phyloP scores from a whole-genome alignment of 2,797 vertebrate genomes.

The Hemitrygon akajei region DNA sequence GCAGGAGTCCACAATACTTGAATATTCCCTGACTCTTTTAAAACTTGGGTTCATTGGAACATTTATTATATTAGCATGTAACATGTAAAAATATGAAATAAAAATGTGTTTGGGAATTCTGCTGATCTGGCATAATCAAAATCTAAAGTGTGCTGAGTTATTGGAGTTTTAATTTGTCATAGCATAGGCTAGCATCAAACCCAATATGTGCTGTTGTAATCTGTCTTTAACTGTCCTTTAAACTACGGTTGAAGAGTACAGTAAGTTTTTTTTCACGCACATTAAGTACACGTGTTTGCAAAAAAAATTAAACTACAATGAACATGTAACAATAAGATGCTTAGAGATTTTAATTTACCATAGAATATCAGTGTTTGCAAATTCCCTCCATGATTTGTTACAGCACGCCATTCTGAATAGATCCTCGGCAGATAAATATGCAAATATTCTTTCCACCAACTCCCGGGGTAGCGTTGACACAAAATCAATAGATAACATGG shows the following conservation, averaged over 20 bases:
- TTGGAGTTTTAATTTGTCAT: too few species aligned
- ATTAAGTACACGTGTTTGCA: neutral
- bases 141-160: too few species aligned
- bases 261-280: neutral
- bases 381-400: constrained; percentile 32
- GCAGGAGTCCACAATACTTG: too few species aligned
- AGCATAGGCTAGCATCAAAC: neutral
- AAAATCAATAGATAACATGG: constrained; percentile 32
- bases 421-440: constrained; percentile 19
- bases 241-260: neutral
- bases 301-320: neutral
- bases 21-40: too few species aligned
- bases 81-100: too few species aligned
- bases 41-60: too few species aligned
- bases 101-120: too few species aligned
- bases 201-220: neutral
- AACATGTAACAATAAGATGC: neutral
- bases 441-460: constrained; percentile 31
- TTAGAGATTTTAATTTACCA: constrained; percentile 20
- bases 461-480: constrained; percentile 13
- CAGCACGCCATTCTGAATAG: constrained; percentile 5
- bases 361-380: constrained; percentile 21
- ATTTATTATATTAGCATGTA: too few species aligned
- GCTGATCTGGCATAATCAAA: too few species aligned
- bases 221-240: neutral